Evolutionary conservation across 2,888 invertebrate genomes (phyloP).

Genomic region (Clistopyga incitator): DNA sequence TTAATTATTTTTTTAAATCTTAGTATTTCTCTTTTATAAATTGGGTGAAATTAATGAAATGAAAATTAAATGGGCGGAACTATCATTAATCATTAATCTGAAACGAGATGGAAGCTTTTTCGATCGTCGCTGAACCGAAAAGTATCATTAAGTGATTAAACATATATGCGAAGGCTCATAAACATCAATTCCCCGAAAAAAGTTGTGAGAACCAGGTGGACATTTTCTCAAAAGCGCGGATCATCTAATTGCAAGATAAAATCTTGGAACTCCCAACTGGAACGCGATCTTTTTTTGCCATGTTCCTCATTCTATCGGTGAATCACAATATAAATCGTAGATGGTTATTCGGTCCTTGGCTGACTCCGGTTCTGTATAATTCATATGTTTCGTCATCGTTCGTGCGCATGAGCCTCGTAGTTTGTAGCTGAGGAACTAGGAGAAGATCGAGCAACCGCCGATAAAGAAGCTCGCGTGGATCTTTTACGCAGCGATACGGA

Average conservation of each 20-base stretch:
- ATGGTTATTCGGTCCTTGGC: neutral
- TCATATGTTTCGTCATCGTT: neutral
- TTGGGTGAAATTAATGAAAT: neutral
- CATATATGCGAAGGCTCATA: neutral
- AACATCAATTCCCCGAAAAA: neutral
- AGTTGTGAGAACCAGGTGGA: neutral
- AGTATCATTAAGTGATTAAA: neutral
- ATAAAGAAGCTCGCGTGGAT: conserved; percentile 7
- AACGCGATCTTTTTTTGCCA: neutral
- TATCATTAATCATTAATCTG: neutral
- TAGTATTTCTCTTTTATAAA: neutral
- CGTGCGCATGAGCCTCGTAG: neutral
- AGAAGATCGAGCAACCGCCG: neutral
- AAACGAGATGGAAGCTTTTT: no score
- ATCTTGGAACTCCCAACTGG: conserved; percentile 8
- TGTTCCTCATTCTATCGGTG: neutral
- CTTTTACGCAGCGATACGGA: neutral
- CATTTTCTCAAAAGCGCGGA: neutral
- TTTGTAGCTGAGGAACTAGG: neutral
- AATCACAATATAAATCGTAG: conserved; percentile 18
- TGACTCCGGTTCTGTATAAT: neutral
- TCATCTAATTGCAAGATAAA: conserved; percentile 27
- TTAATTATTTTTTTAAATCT: no score
- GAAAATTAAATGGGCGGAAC: neutral
- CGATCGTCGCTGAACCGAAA: neutral